Conservation (phyloP, 2,113 vertebrate genomes). For the Corynorhinus townsendii region DNA sequence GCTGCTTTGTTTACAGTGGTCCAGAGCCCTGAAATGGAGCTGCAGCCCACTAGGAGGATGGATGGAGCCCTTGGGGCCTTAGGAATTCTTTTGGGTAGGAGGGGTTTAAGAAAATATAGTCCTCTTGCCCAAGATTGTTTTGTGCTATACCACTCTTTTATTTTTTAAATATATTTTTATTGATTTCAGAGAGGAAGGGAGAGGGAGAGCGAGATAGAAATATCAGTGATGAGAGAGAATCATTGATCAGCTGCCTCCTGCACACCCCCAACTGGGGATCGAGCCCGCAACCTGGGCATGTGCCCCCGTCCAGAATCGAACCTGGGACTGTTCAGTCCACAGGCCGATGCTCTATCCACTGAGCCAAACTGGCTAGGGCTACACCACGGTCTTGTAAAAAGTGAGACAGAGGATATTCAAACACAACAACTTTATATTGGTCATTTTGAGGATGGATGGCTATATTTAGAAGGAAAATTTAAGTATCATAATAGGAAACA, state of each 20-base stretch:
- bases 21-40: not conserved
- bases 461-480: constrained; percentile 39
- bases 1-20: not conserved
- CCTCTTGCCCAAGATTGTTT: constrained; percentile 17
- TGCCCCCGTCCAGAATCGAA: no score
- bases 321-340: no score
- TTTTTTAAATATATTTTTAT: not conserved
- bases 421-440: not conserved
- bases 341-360: no score
- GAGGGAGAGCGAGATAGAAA: no score
- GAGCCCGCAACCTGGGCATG: no score
- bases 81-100: not conserved
- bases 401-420: not conserved
- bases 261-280: no score
- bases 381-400: not conserved
- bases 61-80: not conserved
- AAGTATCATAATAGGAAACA: not conserved
- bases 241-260: no score
- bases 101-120: not conserved
- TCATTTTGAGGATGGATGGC: constrained; percentile 8
- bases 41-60: not conserved
- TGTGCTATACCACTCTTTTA: not conserved
- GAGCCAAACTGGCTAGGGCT: not conserved
- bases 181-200: no score
- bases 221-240: no score